These are phyloP conservation scores for Agonopterix arenella DNA, from an alignment of 2,888 invertebrate genomes.

Conservation along the genomic window DNA sequence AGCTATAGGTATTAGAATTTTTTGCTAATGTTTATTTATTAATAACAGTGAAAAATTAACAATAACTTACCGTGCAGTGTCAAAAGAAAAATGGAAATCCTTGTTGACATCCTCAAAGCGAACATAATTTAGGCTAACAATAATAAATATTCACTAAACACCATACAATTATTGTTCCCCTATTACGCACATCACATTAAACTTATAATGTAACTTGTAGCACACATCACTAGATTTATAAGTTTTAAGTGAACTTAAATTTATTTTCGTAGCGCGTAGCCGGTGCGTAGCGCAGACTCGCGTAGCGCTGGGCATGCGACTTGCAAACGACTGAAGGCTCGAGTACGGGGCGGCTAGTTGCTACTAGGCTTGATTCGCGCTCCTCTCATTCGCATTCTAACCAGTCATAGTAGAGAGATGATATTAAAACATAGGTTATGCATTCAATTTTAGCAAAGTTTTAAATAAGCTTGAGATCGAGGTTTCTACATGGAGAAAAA, in stretches of 20 bases:
- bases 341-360: neutral
- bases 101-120: neutral
- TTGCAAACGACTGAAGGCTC: constrained; percentile 1
- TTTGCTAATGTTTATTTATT: too few species aligned
- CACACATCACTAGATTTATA: too few species aligned
- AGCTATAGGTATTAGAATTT: too few species aligned
- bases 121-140: neutral
- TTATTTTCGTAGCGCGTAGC: constrained; percentile 2
- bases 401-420: neutral
- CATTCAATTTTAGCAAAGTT: neutral
- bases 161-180: neutral
- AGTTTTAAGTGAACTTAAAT: neutral
- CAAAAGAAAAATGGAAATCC: neutral
- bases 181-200: constrained; percentile 2
- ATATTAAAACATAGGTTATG: neutral
- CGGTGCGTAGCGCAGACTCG: neutral
- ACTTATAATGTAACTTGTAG: too few species aligned
- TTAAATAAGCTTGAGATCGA: too few species aligned
- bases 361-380: neutral
- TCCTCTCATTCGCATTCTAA: neutral
- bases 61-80: constrained; percentile 1
- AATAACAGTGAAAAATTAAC: neutral
- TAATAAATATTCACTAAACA: neutral
- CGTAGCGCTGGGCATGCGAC: neutral
- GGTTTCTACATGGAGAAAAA: too few species aligned